Conservation (phyloP, 1,140 invertebrate species). For the Microplitis mediator region DNA sequence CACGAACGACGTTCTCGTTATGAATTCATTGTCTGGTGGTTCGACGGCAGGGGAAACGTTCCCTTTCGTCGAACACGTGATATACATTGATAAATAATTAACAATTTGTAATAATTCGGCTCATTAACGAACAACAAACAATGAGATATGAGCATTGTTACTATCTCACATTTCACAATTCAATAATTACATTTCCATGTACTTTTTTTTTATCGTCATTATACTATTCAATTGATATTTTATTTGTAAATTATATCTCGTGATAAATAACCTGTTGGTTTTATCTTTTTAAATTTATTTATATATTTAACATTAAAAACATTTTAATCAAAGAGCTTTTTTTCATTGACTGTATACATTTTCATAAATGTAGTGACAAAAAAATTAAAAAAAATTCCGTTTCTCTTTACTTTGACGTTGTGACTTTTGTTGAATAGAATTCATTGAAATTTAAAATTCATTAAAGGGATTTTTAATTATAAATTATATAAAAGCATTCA, state of each 20-base stretch:
- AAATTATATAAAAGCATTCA: too few species aligned
- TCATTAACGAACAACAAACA: slow-evolving; percentile 12
- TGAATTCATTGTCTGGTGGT: slow-evolving; percentile 5
- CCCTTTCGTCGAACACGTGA: slow-evolving; percentile 8
- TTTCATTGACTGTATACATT: too few species aligned
- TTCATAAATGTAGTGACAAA: too few species aligned
- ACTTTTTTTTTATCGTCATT: background rate
- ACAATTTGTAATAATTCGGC: slow-evolving; percentile 6
- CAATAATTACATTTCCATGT: background rate
- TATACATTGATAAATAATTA: slow-evolving; percentile 16
- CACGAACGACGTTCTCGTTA: background rate
- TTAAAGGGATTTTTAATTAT: too few species aligned
- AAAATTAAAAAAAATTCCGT: too few species aligned
- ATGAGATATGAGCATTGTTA: slow-evolving; percentile 7
- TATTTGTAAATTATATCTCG: background rate
- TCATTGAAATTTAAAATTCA: too few species aligned
- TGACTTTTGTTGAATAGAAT: too few species aligned
- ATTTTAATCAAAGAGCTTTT: too few species aligned
- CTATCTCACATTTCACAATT: background rate
- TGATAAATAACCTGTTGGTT: too few species aligned
- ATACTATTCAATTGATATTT: background rate
- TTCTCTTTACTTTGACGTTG: too few species aligned
- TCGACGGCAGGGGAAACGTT: background rate
- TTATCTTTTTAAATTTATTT: too few species aligned
- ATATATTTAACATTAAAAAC: too few species aligned